phyloP scores from a whole-genome alignment of 2,113 vertebrate species.

The Cyphomyrus discorhynchus region DNA sequence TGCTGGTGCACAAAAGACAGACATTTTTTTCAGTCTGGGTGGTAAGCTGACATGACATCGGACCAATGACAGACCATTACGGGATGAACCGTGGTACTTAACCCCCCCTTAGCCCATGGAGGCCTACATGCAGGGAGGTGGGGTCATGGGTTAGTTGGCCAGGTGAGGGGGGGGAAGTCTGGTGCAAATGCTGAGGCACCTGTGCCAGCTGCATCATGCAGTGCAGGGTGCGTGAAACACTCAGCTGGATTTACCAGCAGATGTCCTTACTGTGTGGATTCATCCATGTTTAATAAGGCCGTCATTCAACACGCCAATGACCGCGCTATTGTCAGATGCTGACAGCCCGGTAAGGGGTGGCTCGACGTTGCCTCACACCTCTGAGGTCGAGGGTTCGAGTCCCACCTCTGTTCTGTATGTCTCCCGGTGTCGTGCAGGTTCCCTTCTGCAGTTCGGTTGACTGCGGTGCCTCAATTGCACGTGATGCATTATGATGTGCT shows the following conservation, averaged over 20 bases:
- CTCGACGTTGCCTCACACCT: neutral
- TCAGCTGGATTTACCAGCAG: neutral
- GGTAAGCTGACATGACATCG: neutral
- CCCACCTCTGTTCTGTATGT: neutral
- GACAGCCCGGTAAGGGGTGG: neutral
- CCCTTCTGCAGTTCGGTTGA: neutral
- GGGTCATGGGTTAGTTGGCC: neutral
- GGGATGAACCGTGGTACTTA: neutral
- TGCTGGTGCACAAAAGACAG: neutral
- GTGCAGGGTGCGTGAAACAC: neutral
- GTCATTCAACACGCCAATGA: neutral
- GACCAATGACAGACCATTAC: neutral
- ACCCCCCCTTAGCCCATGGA: neutral
- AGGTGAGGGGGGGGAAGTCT: neutral
- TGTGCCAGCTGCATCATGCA: neutral
- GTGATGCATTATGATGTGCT: neutral
- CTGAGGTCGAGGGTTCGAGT: neutral
- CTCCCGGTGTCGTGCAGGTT: neutral
- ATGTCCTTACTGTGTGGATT: neutral
- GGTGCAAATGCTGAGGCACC: neutral
- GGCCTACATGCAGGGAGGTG: neutral
- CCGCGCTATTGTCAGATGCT: neutral
- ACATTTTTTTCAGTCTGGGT: neutral
- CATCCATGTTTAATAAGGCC: neutral
- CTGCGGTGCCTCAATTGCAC: neutral